Conservation (phyloP, 1,140 invertebrate genomes). For the Pinna nobilis region DNA sequence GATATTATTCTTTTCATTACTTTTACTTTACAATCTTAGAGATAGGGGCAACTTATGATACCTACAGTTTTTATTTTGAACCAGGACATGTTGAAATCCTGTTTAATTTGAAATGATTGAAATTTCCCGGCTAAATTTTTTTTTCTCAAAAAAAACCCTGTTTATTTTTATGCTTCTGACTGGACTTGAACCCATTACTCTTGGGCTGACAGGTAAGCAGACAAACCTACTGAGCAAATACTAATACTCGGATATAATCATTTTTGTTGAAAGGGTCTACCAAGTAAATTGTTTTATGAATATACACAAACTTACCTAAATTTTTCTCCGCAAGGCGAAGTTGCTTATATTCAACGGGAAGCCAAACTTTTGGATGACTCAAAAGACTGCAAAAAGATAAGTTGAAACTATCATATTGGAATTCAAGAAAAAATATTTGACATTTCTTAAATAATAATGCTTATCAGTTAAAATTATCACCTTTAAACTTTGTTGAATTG, state of each 20-base stretch:
- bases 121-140: background rate
- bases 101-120: too few relatives aligned
- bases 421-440: background rate
- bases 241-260: background rate
- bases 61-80: background rate
- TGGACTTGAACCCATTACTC: background rate
- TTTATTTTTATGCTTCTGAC: background rate
- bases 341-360: slow-evolving; percentile 58
- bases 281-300: background rate
- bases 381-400: slow-evolving; percentile 49
- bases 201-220: background rate
- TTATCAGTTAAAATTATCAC: too few relatives aligned
- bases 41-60: background rate
- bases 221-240: background rate
- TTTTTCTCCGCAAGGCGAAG: slow-evolving; percentile 57
- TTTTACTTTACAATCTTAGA: background rate
- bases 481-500: too few relatives aligned
- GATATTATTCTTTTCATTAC: background rate
- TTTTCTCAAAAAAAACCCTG: background rate
- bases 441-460: too few relatives aligned
- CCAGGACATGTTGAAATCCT: background rate
- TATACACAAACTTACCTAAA: slow-evolving; percentile 39
- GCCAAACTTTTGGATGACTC: slow-evolving; percentile 61
- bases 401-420: background rate
- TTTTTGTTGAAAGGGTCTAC: background rate